Evolutionary conservation across 2,113 vertebrate species (phyloP), one percentile per base, ranked within the genome.

Genomic region (Lophotis ruficrista): DNA sequence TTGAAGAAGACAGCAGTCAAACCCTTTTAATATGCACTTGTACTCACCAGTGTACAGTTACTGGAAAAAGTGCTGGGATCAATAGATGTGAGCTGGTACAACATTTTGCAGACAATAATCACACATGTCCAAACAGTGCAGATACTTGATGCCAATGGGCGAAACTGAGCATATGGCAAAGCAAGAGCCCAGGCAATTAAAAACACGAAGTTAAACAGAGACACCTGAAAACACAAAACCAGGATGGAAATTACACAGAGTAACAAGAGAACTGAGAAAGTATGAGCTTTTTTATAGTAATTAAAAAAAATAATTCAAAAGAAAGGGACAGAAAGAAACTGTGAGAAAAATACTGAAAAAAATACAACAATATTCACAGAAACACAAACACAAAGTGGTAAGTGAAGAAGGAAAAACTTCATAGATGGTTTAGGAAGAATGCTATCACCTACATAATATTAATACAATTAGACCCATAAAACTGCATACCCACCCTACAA

Each of bases 91-190:
- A 99, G 99, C 98, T 99, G 99, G 98, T 99, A 99, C 86, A 99
- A 98, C 99, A 99, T 99, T 98, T 99, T 99, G 97, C 99, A 99
- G 94, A 99, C 98, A 83, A 99, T 99, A 97, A 99, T 98, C 96
- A 99, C 98, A 91, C 99, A 99, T 0, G 99, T 99, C 99, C 99
- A 99, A 86, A 99, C 99, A 37, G 99, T 99, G 97, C 99, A 99
- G 95, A 99, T 96, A 76, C 99, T 99, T 79, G 99, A 99, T 66
- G 99, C 99, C 81, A 99, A 93, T 31, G 98, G 99, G 24, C 99
- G 98, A 86, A 99, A 99, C 97, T 99, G 99, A 94, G 99, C 96
- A 87, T 99, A 99, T 7, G 99, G 99, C 89, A 99, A 97, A 43
- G 99, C 99, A 77, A 99, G 99, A 93, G 99, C 99, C 99, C 99